A percentile compares a stretch with the other conserved stretches of the same genome.
phyloP scores from a whole-genome alignment of 1,140 invertebrate species.

The Leptinotarsa lineolata region DNA sequence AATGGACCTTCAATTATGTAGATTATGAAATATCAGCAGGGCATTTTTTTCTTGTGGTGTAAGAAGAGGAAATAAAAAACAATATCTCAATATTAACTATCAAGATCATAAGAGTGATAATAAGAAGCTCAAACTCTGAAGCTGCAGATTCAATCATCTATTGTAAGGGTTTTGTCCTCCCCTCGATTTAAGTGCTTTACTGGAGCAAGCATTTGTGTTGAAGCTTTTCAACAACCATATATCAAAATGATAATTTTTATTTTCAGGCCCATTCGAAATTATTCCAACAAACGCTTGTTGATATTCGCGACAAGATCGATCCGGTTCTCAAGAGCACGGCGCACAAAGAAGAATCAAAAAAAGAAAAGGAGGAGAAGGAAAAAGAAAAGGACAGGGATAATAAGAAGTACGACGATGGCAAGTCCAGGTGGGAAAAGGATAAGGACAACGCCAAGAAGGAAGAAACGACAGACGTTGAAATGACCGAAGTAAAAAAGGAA shows the following conservation, averaged over 20 bases:
- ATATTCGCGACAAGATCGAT: constrained; percentile 67
- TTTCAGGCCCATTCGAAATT: constrained; percentile 71
- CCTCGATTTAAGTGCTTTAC: too few species aligned
- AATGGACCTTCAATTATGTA: too few species aligned
- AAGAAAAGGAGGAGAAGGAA: constrained; percentile 45
- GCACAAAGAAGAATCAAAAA: constrained; percentile 43
- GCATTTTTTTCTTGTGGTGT: too few species aligned
- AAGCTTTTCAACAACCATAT: too few species aligned
- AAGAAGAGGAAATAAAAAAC: too few species aligned
- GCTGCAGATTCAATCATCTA: too few species aligned
- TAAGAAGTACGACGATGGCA: constrained; percentile 47
- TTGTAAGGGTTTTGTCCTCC: too few species aligned
- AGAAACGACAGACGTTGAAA: constrained; percentile 26
- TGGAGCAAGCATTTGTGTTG: too few species aligned
- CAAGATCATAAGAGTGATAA: too few species aligned
- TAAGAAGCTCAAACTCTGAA: too few species aligned
- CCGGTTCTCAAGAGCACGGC: constrained; percentile 49
- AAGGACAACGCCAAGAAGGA: constrained; percentile 31
- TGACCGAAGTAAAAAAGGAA: constrained; percentile 28
- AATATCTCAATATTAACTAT: too few species aligned
- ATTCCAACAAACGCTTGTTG: constrained; percentile 69
- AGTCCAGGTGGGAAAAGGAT: constrained; percentile 51
- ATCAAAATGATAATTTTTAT: neutral
- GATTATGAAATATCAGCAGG: too few species aligned
- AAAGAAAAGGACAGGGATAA: constrained; percentile 43